Evolutionary conservation across 2,888 invertebrate genomes (phyloP), one percentile per base, ranked within the genome.

Genomic region (Barypeithes pellucidus): DNA sequence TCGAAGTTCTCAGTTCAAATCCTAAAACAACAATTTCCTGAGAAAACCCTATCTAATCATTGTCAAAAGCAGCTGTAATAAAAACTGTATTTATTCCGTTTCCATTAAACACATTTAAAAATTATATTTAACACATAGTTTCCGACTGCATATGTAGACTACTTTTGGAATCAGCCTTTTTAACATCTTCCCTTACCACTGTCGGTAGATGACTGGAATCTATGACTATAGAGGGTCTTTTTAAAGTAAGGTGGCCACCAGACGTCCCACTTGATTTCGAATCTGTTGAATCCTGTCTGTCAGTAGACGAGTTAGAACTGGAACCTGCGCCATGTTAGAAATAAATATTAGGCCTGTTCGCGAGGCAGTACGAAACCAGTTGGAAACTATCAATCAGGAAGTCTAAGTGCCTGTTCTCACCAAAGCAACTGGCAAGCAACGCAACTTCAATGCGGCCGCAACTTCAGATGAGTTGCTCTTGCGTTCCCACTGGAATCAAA

Each of bases 61-160:
- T 16, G 43, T 7, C 43, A 45, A 45, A 14, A 16, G 8, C 14
- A 39, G 3, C 14, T 43, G 12, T 43, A 14, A 29, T 22, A 5
- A 24, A 24, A 29, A 57, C 12, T 9, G 5, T 29, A 29, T 29
- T 8, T n/a, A 1, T 7, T 29, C 5, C 5, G 5, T 24, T 29
- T 29, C 29, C 57, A 33, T 7, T 29, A n/a, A n/a, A n/a, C n/a
- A 57, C 24, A 14, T 14, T 18, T 18, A 57, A 36, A 41, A 60
- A 54, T 20, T 0, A 41, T 45, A 33, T 65, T 61, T 77, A 80
- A 77, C 86, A 86, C 86, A 86, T 86, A 43, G 86, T 86, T 82
- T 86, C 86, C 41, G 86, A 85, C 75, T 86, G 86, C 85, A 86
- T 85, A 77, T 86, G 86, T 41, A 86, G 81, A 80, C 86, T 86